phyloP scores from a whole-genome alignment of 2,888 invertebrate genomes.

The Rugalucina vietnamica region DNA sequence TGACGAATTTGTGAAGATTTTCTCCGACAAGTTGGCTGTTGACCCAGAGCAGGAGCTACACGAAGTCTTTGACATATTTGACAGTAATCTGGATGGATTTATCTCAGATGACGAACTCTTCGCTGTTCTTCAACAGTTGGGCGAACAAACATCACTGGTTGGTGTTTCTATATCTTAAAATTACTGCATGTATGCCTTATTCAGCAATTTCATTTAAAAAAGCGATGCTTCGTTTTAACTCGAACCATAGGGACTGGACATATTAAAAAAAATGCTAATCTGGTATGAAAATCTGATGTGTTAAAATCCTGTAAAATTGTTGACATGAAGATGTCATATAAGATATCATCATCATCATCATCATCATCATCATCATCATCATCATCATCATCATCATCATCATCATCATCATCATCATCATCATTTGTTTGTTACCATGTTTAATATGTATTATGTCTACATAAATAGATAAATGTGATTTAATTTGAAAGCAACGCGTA shows the following conservation, averaged over 20 bases:
- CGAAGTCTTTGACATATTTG: slow-evolving; percentile 80
- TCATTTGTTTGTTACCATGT: neutral
- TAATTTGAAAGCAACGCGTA: no score
- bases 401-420: neutral
- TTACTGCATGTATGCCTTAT: no score
- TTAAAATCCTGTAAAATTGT: no score
- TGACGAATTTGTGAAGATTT: slow-evolving; percentile 80
- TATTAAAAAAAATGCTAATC: no score
- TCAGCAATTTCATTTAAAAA: no score
- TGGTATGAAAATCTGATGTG: no score
- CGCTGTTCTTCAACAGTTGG: slow-evolving; percentile 73
- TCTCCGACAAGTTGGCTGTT: slow-evolving; percentile 76
- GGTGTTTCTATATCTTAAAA: no score
- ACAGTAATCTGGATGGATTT: slow-evolving; percentile 79
- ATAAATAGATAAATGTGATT: neutral
- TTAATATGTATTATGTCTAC: neutral
- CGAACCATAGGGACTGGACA: no score
- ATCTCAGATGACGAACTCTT: slow-evolving; percentile 78
- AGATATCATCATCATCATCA: no score
- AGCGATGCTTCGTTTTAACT: no score
- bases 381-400: neutral
- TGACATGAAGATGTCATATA: no score
- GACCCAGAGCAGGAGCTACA: slow-evolving; percentile 79
- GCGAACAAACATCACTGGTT: slow-evolving; percentile 77
- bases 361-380: neutral